phyloP scores from a whole-genome alignment of 2,113 vertebrate species.

The Rynchops niger region DNA sequence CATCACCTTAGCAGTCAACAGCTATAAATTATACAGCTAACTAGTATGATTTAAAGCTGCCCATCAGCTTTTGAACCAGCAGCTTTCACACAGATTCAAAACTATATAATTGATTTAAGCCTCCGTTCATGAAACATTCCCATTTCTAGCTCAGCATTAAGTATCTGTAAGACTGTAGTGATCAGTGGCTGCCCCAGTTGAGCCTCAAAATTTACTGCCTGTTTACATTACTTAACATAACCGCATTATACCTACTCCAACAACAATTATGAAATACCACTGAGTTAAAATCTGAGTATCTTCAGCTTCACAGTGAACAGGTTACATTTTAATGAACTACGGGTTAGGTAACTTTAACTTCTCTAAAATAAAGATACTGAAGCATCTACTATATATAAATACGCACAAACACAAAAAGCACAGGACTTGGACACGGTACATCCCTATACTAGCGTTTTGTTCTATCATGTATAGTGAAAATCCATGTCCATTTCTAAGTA shows the following conservation, averaged over 20 bases:
- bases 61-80: constrained; percentile 14
- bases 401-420: not conserved
- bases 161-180: not conserved
- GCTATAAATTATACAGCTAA: not conserved
- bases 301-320: constrained; percentile 41
- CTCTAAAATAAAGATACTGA: not conserved
- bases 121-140: not conserved
- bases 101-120: not conserved
- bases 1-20: not conserved
- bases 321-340: constrained; percentile 1
- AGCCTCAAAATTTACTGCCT: not conserved
- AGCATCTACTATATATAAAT: not conserved
- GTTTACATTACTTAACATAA: constrained; percentile 50
- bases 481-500: not conserved
- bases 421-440: not conserved
- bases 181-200: not conserved
- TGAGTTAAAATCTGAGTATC: constrained; percentile 46
- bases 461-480: not conserved
- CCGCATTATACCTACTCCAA: constrained; percentile 25
- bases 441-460: not conserved
- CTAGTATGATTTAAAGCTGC: not conserved
- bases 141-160: not conserved
- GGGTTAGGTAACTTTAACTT: not conserved
- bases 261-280: constrained; percentile 50
- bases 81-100: not conserved